Conservation (phyloP, 2,113 vertebrate species). For the Trogon melanurus region DNA sequence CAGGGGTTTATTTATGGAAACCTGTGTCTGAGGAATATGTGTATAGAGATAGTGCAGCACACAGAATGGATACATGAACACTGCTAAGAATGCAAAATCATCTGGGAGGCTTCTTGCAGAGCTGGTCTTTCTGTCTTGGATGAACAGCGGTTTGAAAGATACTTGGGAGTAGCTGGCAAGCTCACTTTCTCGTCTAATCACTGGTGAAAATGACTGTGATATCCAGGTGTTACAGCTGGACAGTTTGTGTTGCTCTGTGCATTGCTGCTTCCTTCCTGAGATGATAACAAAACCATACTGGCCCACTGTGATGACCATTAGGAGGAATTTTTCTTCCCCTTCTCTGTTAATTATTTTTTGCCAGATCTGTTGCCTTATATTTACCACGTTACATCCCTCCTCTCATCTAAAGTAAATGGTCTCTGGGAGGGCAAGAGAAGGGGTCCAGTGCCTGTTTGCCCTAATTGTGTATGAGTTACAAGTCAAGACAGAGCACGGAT, state of each 20-base stretch:
- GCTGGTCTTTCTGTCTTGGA: not conserved
- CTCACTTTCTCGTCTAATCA: not conserved
- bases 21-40: not conserved
- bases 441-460: not conserved
- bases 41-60: not conserved
- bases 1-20: not conserved
- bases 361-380: not conserved
- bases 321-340: conserved; percentile 7
- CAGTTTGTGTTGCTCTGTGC: not conserved
- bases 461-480: fast-evolving
- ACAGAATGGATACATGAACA: not conserved
- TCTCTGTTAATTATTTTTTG: not conserved
- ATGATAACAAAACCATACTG: not conserved
- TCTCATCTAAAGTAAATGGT: not conserved
- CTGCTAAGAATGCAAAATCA: not conserved
- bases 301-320: not conserved
- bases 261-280: conserved; percentile 38
- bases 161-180: not conserved
- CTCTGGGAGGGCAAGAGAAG: fast-evolving
- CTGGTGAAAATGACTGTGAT: not conserved
- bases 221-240: conserved; percentile 31
- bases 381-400: not conserved
- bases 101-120: not conserved
- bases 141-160: not conserved
- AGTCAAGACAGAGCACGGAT: not conserved